These are phyloP conservation scores for Platyrinchus mystaceus DNA, from an alignment of 2,797 vertebrate species.

Conservation along the genomic window DNA sequence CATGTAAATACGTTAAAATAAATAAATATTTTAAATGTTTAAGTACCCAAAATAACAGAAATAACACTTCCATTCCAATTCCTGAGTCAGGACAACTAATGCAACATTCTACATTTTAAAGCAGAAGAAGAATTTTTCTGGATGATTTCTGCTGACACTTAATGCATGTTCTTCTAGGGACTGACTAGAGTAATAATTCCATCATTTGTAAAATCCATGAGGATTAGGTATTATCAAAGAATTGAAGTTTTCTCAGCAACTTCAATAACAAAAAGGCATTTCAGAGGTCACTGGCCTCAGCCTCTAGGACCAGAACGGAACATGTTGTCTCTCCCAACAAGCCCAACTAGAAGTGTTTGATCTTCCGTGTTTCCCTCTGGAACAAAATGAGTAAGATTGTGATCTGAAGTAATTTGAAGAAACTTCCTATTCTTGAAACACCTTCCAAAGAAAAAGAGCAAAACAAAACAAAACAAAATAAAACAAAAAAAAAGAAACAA, in stretches of 20 bases:
- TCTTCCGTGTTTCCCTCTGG: not conserved
- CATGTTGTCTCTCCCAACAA: not conserved
- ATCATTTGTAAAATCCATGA: not conserved
- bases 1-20: not conserved
- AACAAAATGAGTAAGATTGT: not conserved
- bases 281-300: not conserved
- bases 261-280: not conserved
- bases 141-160: not conserved
- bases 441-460: not conserved
- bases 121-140: not conserved
- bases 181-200: not conserved
- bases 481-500: not conserved
- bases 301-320: not conserved
- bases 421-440: not conserved
- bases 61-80: not conserved
- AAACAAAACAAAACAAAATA: not conserved
- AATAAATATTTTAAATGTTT: not conserved
- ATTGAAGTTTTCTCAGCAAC: not conserved
- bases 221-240: not conserved
- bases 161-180: not conserved
- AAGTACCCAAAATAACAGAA: not conserved
- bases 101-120: not conserved
- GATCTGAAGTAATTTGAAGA: not conserved
- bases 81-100: not conserved
- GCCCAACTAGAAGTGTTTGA: not conserved